phyloP scores from a whole-genome alignment of 2,888 invertebrate species.

The Dicycla oo region DNA sequence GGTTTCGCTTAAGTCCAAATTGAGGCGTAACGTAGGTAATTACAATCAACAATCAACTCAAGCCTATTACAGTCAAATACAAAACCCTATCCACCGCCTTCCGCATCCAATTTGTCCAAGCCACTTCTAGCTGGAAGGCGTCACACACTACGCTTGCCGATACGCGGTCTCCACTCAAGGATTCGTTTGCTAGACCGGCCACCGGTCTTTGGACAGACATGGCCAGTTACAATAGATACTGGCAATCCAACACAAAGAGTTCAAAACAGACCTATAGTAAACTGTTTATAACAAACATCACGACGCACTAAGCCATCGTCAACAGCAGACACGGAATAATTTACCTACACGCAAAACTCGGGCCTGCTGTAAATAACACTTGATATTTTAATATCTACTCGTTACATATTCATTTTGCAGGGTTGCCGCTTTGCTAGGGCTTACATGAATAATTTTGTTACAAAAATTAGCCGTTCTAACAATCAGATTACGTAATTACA shows the following conservation, averaged over 20 bases:
- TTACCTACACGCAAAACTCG: conserved; percentile 56
- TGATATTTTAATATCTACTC: conserved; percentile 70
- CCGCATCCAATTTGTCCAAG: background rate
- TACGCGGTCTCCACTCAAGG: background rate
- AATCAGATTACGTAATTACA: conserved; percentile 49
- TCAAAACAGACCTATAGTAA: background rate
- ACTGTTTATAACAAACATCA: conserved; percentile 46
- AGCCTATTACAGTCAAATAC: background rate
- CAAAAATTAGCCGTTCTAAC: conserved; percentile 43
- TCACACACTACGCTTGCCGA: background rate
- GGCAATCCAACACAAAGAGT: no score
- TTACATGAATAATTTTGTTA: conserved; percentile 42
- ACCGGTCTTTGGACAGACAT: no score
- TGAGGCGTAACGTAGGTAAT: background rate
- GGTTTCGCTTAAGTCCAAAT: background rate
- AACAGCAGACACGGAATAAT: conserved; percentile 66
- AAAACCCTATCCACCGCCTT: background rate
- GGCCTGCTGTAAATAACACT: conserved; percentile 66
- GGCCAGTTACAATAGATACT: background rate
- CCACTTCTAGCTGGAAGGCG: background rate
- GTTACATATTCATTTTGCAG: conserved; percentile 66
- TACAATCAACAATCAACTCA: background rate
- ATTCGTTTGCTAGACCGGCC: background rate
- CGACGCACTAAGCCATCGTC: conserved; percentile 51
- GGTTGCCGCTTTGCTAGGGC: conserved; percentile 46